Evolutionary conservation across 2,888 invertebrate species (phyloP).

Genomic region (Pachliopta kotzebuea): DNA sequence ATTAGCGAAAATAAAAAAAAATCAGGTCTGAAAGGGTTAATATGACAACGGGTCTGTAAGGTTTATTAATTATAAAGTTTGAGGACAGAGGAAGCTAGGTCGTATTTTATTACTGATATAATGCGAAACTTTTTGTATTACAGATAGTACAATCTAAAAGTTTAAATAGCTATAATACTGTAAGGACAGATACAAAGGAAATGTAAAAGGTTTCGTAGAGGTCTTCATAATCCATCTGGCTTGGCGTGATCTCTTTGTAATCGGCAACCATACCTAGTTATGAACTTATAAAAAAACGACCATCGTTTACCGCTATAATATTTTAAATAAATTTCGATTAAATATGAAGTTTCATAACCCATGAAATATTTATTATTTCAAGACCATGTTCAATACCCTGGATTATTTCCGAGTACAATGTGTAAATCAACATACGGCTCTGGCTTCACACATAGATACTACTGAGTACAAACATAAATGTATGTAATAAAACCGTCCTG

Average conservation of each 20-base stretch:
- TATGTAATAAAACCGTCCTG: slow-evolving; percentile 53
- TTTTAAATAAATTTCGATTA: neutral
- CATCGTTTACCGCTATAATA: neutral
- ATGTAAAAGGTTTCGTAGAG: too few relatives aligned
- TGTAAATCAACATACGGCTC: neutral
- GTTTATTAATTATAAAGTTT: neutral
- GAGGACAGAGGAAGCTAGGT: neutral
- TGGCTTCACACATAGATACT: slow-evolving; percentile 10
- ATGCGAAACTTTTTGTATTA: too few relatives aligned
- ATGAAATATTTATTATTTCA: neutral
- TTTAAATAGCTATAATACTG: too few relatives aligned
- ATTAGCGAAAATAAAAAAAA: too few relatives aligned
- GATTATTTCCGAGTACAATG: neutral
- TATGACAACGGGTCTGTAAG: too few relatives aligned
- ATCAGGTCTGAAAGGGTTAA: too few relatives aligned
- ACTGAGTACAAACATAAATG: slow-evolving; percentile 29
- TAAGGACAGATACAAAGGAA: too few relatives aligned
- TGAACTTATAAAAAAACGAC: neutral
- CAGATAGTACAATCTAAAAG: too few relatives aligned
- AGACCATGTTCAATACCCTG: neutral
- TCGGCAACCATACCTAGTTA: neutral
- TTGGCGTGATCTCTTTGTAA: neutral
- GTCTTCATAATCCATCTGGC: neutral
- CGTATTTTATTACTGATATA: too few relatives aligned
- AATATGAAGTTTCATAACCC: neutral